Conservation (phyloP, 1,140 invertebrate species). For the Streblospio benedicti region DNA sequence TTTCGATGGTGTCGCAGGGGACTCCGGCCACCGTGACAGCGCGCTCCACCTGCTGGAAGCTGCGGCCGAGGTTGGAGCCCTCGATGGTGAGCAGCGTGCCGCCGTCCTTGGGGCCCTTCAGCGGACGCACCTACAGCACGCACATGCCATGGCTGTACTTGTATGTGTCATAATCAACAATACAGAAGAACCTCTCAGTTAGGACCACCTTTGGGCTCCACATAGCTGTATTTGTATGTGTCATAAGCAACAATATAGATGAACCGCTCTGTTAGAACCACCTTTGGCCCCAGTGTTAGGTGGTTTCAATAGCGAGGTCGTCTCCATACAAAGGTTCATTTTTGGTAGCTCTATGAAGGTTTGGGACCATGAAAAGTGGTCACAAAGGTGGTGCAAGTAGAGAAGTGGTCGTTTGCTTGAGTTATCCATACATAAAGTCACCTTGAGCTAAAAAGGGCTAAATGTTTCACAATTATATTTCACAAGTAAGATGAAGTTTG, state of each 20-base stretch:
- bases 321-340: no score
- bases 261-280: not conserved
- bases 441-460: no score
- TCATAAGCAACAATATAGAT: not conserved
- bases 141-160: not conserved
- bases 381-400: no score
- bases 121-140: slow-evolving; percentile 66
- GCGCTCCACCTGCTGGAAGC: slow-evolving; percentile 76
- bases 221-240: not conserved
- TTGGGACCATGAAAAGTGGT: no score
- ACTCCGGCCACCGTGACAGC: slow-evolving; percentile 84
- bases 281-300: not conserved
- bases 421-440: no score
- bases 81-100: slow-evolving; percentile 88
- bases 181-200: not conserved
- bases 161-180: not conserved
- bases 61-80: slow-evolving; percentile 84
- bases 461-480: no score
- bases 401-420: no score
- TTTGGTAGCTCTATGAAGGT: no score
- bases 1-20: slow-evolving; percentile 62
- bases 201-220: not conserved
- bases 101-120: slow-evolving; percentile 86
- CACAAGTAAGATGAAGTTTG: no score
- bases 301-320: no score